Conservation (phyloP, 2,888 invertebrate genomes). For the Drosophila nr. fundita region DNA sequence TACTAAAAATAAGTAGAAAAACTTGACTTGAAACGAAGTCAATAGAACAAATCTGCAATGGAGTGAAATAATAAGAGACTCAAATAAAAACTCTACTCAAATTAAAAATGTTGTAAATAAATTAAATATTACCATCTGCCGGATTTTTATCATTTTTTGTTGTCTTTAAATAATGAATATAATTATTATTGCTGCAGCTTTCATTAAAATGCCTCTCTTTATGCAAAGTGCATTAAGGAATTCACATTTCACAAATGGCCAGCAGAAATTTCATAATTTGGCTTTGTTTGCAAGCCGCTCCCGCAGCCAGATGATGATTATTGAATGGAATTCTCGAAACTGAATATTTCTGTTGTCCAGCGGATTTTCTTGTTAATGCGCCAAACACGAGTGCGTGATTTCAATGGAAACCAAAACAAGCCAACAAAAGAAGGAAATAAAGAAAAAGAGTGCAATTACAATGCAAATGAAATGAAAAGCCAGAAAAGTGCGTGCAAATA, state of each 20-base stretch:
- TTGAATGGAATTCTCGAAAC: slow-evolving; percentile 24
- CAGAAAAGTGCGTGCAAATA: slow-evolving; percentile 2
- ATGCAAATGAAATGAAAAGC: slow-evolving; percentile 9
- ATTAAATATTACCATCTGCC: background rate
- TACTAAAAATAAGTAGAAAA: background rate
- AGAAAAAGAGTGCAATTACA: slow-evolving; percentile 10
- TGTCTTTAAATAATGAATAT: slow-evolving; percentile 30
- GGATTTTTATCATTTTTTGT: background rate
- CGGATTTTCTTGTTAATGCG: slow-evolving; percentile 54
- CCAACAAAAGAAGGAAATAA: slow-evolving; percentile 14
- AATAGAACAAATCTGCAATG: background rate
- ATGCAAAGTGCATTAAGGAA: slow-evolving; percentile 31
- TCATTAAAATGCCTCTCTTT: slow-evolving; percentile 24
- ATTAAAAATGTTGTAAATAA: background rate
- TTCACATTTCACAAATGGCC: slow-evolving; percentile 27
- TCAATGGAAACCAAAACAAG: slow-evolving; percentile 24
- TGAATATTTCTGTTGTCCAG: slow-evolving; percentile 27
- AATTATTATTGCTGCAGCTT: slow-evolving; percentile 36
- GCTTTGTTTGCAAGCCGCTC: background rate
- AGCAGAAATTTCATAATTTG: slow-evolving; percentile 53
- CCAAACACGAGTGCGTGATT: slow-evolving; percentile 46
- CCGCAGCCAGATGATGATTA: background rate
- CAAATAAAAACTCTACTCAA: background rate
- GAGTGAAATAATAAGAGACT: background rate
- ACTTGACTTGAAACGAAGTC: background rate